Evolutionary conservation across 2,113 vertebrate species (phyloP), one percentile per base, ranked within the genome.

Genomic region (Triplophysa rosa): DNA sequence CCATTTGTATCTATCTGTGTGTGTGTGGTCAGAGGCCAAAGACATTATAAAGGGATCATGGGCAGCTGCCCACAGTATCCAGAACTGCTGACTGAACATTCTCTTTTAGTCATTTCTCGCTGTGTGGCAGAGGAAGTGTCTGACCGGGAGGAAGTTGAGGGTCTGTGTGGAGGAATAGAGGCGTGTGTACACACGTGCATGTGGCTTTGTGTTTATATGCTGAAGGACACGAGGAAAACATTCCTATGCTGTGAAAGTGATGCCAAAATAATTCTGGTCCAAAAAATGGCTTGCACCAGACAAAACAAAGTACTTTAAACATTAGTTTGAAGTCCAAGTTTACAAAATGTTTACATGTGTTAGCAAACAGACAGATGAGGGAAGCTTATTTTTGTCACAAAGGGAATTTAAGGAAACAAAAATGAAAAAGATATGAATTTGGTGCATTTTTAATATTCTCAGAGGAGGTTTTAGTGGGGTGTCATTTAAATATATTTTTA

Each of bases 11-110:
- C 12, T 61, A 23, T 72, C 37, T 58, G 52, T 29, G 16, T 33
- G 68, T 70, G 40, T 70, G 45, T 75, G 72, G 59, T 72, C 47
- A 64, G 80, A 45, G 45, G 72, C n/a, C 74, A 54, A 45, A 77
- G 65, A 49, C 59, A 47, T 63, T 75, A 75, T 49, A 77, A 42
- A 40, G 24, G 56, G 54, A 73, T 54, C 62, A 82, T 71, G 70
- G 14, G 42, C 24, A 65, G 56, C 58, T 65, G 42, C 29, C 54
- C 23, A 37, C 45, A 72, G 68, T 19, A 2, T 24, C 59, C 56
- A 45, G 70, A 83, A 75, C 47, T 40, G 37, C 52, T 65, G 77
- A 79, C 59, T 80, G 70, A 77, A 67, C 72, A 10, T 42, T 65
- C 54, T 75, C 62, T n/a, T 29, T 82, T 45, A 67, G 58, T 24